phyloP scores from a whole-genome alignment of 1,140 invertebrate genomes.

The Geopemphigus sp. region DNA sequence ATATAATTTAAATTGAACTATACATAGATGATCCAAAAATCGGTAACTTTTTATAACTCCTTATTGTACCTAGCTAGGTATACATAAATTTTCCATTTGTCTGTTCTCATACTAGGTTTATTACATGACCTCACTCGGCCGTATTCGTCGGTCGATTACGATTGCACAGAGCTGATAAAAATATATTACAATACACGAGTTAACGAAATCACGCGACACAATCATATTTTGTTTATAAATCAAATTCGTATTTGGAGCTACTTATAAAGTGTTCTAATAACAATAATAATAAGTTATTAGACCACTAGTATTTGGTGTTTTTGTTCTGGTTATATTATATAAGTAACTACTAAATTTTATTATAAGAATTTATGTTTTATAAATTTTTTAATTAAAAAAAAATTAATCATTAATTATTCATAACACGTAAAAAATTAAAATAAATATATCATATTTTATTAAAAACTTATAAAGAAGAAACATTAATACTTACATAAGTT shows the following conservation, averaged over 20 bases:
- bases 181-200: neutral
- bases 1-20: too few relatives aligned
- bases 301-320: neutral
- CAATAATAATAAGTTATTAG: neutral
- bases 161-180: slow-evolving; percentile 14
- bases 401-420: too few relatives aligned
- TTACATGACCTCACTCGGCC: slow-evolving; percentile 16
- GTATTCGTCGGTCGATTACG: slow-evolving; percentile 6
- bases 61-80: neutral
- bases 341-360: too few relatives aligned
- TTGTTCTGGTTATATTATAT: too few relatives aligned
- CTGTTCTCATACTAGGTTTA: slow-evolving; percentile 20
- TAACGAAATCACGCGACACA: neutral
- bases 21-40: too few relatives aligned
- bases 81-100: neutral
- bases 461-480: too few relatives aligned
- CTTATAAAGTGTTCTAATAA: neutral
- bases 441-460: too few relatives aligned
- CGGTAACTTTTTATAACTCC: neutral
- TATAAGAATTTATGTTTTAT: too few relatives aligned
- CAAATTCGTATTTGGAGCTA: neutral
- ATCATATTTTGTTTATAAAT: slow-evolving; percentile 12
- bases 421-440: too few relatives aligned
- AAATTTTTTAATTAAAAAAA: too few relatives aligned
- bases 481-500: too few relatives aligned